Evolutionary conservation across 2,113 vertebrate species (phyloP).

Genomic region (Calypte anna): DNA sequence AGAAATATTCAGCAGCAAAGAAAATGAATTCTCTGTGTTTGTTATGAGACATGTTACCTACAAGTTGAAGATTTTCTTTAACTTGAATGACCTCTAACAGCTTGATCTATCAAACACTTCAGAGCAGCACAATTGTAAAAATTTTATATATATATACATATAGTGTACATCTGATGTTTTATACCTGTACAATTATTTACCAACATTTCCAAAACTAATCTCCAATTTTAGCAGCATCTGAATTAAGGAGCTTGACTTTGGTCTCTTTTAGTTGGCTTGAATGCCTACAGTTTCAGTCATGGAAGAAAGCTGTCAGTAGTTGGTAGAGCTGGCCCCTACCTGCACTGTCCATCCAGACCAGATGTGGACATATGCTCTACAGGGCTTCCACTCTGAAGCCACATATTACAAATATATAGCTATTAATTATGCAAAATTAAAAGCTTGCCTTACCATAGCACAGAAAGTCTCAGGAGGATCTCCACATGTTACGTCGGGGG

Average conservation of each 20-base stretch:
- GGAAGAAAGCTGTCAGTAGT: background rate
- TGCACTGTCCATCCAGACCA: too few species aligned
- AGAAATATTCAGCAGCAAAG: background rate
- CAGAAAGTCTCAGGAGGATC: constrained; percentile 97
- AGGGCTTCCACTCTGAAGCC: background rate
- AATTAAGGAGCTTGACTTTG: background rate
- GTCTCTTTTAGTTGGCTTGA: background rate
- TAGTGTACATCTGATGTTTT: background rate
- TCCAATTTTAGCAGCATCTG: background rate
- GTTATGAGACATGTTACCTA: background rate
- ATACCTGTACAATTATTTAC: background rate
- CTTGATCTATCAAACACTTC: background rate
- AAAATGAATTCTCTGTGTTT: background rate
- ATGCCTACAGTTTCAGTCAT: background rate
- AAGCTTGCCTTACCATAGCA: constrained; percentile 90
- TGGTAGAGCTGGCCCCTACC: background rate
- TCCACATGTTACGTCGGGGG: constrained; percentile 96
- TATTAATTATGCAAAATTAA: background rate
- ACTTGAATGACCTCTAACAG: background rate
- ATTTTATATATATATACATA: background rate
- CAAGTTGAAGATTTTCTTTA: background rate
- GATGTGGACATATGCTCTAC: accelerated
- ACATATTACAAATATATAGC: background rate
- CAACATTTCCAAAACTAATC: background rate
- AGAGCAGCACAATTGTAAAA: background rate